Evolutionary conservation across 2,113 vertebrate species (phyloP).

Genomic region (Dasyornis broadbenti): DNA sequence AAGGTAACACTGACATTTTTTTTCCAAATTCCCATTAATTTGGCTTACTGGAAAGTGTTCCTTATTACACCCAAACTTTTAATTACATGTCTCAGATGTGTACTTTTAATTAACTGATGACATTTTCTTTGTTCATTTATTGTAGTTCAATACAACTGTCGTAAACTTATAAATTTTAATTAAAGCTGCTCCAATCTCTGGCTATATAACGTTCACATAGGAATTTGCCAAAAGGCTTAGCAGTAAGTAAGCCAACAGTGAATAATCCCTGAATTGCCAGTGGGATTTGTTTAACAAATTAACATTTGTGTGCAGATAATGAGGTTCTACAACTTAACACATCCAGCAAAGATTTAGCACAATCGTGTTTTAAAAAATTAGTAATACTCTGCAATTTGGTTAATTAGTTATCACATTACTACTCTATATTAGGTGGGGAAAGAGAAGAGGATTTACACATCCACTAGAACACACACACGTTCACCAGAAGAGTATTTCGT

Average conservation of each 20-base stretch:
- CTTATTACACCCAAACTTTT: constrained; percentile 65
- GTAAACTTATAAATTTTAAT: constrained; percentile 80
- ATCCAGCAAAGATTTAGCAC: constrained; percentile 49
- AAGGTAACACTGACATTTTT: background rate
- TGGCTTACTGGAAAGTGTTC: constrained; percentile 39
- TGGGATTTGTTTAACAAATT: constrained; percentile 76
- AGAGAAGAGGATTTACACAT: background rate
- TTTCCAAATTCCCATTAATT: constrained; percentile 40
- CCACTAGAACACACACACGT: background rate
- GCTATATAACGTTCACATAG: constrained; percentile 58
- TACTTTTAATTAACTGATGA: constrained; percentile 76
- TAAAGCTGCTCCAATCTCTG: constrained; percentile 65
- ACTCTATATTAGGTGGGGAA: background rate
- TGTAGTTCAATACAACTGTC: constrained; percentile 71
- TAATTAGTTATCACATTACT: constrained; percentile 53
- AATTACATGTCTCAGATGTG: constrained; percentile 69
- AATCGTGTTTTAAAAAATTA: constrained; percentile 41
- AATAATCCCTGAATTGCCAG: constrained; percentile 67
- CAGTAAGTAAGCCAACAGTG: constrained; percentile 71
- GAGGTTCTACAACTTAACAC: constrained; percentile 59
- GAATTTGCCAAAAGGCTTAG: constrained; percentile 75
- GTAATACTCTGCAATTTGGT: constrained; percentile 49
- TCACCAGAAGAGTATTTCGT: background rate
- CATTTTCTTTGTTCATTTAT: constrained; percentile 73
- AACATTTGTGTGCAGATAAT: constrained; percentile 75